Percentiles rank a stretch among this genome's conserved stretches.
Conservation (phyloP, 2,797 vertebrate species). For the Falco cherrug region DNA sequence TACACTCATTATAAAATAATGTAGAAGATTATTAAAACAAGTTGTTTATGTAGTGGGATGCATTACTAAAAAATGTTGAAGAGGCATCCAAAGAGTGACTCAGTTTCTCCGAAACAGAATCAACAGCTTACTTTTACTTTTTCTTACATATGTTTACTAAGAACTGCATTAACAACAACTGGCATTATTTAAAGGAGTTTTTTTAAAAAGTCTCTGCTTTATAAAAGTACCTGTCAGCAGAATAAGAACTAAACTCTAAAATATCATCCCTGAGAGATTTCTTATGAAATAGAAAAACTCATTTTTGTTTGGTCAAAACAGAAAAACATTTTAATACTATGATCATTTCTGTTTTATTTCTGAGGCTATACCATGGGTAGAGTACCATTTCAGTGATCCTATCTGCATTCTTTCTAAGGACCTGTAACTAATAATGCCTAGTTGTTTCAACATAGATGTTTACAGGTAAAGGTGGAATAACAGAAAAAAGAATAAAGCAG, state of each 20-base stretch:
- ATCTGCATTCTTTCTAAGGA: background rate
- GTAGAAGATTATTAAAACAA: background rate
- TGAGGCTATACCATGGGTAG: background rate
- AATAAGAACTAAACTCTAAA: background rate
- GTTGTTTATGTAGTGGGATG: background rate
- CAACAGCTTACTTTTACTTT: background rate
- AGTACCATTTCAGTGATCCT: background rate
- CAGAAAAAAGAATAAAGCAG: background rate
- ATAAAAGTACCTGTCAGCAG: background rate
- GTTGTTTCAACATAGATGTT: background rate
- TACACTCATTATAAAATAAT: background rate
- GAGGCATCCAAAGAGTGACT: background rate
- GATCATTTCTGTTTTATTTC: background rate
- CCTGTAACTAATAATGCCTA: background rate
- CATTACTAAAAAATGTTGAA: conserved; percentile 5
- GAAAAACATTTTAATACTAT: background rate
- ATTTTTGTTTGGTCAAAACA: background rate
- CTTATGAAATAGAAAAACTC: background rate
- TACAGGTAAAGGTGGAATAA: background rate
- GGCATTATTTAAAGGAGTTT: background rate
- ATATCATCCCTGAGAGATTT: background rate
- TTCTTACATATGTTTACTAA: background rate
- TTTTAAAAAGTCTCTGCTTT: background rate
- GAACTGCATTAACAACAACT: background rate
- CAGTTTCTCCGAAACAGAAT: conserved; percentile 2